phyloP scores from a whole-genome alignment of 2,797 vertebrate genomes.

The Psittacula echo region DNA sequence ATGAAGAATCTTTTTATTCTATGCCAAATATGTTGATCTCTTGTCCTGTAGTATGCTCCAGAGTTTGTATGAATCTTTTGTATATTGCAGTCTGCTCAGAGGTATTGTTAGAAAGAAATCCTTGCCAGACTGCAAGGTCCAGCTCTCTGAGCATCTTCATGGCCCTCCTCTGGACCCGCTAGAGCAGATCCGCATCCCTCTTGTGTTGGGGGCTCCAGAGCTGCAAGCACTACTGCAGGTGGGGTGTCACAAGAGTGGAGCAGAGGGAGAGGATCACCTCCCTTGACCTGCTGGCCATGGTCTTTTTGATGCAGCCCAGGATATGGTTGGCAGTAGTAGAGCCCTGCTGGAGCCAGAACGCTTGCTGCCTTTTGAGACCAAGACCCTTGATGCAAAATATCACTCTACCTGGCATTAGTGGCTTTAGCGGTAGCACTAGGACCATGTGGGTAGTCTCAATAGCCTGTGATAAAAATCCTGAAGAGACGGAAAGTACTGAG shows the following conservation, averaged over 20 bases:
- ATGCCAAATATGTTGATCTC: background rate
- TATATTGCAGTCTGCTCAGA: background rate
- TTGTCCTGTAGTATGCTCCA: background rate
- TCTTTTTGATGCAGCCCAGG: background rate
- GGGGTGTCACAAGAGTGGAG: background rate
- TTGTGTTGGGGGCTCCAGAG: background rate
- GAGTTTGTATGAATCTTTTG: background rate
- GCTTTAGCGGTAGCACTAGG: background rate
- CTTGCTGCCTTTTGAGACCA: background rate
- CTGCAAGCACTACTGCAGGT: background rate
- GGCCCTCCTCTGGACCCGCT: background rate
- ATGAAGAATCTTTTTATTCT: background rate
- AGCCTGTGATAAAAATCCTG: background rate
- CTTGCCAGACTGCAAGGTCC: background rate
- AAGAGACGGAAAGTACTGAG: background rate
- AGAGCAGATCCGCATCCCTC: background rate
- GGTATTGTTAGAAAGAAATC: background rate
- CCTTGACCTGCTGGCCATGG: background rate
- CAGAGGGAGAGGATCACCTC: background rate
- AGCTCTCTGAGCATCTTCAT: background rate
- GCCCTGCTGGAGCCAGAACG: background rate
- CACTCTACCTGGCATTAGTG: background rate
- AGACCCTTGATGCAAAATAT: background rate
- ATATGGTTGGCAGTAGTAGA: background rate
- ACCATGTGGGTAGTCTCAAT: background rate